A percentile compares a stretch with the other conserved stretches of the same genome.
phyloP scores from a whole-genome alignment of 30 jellyfish, hydroid and myxozoan species.

The Turritopsis rubra region DNA sequence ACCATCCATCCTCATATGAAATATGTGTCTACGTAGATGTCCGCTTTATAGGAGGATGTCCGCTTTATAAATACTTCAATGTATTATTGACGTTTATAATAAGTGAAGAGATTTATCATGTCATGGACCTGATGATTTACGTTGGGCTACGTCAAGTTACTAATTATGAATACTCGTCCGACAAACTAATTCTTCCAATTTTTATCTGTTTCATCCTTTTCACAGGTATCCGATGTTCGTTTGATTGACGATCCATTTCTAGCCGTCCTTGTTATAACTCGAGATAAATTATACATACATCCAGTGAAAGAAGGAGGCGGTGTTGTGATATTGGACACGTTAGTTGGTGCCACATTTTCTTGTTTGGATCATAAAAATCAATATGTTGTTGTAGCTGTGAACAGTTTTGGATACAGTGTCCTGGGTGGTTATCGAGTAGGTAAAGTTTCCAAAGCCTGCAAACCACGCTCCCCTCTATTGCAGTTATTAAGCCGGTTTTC shows the following conservation, averaged over 20 bases:
- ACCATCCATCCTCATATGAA: too few relatives aligned
- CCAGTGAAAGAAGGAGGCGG: not conserved
- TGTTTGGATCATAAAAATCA: slow-evolving; percentile 17
- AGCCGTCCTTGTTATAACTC: not conserved
- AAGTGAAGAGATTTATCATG: too few relatives aligned
- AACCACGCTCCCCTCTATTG: too few relatives aligned
- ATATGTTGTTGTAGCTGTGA: slow-evolving; percentile 28
- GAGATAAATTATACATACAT: not conserved
- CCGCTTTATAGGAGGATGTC: too few relatives aligned
- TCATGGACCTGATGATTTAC: too few relatives aligned
- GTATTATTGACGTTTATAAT: too few relatives aligned
- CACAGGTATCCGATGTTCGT: not conserved
- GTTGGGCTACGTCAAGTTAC: too few relatives aligned
- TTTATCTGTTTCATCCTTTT: not conserved
- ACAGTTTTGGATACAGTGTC: slow-evolving; percentile 55
- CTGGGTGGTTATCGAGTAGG: slow-evolving; percentile 75
- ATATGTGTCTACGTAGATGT: too few relatives aligned
- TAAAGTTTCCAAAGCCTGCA: not conserved
- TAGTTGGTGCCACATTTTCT: slow-evolving; percentile 54
- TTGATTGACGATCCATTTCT: not conserved
- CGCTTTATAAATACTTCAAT: too few relatives aligned
- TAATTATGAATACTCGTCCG: too few relatives aligned
- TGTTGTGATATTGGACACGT: slow-evolving; percentile 23
- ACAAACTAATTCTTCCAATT: too few relatives aligned
- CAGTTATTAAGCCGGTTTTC: too few relatives aligned